Base-by-base conservation (phyloP, 2,888 invertebrate species). In the Lycocerus yunnanus region DNA sequence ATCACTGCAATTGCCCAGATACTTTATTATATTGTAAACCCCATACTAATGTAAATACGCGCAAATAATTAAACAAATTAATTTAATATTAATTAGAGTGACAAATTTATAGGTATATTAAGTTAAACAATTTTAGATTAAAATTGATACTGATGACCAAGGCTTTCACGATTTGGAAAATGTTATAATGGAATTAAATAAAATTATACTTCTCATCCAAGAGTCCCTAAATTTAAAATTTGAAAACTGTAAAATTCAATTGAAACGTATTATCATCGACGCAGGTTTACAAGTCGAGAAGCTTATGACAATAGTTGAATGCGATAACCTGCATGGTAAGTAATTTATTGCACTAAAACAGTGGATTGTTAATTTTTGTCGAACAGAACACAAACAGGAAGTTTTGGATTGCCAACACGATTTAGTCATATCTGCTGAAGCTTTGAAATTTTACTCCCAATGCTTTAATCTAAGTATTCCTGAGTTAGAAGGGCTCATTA, bases 331-430 rank as follows among this genome's bases (percentile, higher is more conserved):
- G n/a, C 43, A 43, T 2, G 43, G 43, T 43, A 43, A 43, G 43
- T 1, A 0, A n/a, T n/a, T n/a, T n/a, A n/a, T n/a, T n/a, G n/a
- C 10, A 24, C 3, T 3, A 13, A 0, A n/a, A 6, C n/a, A 6
- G 0, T 0, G n/a, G n/a, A n/a, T n/a, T n/a, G n/a, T 6, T 6
- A 43, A n/a, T 0, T 43, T 43, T n/a, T n/a, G 5, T 8, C 43
- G 0, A n/a, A n/a, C 8, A 43, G 43, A 43, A 43, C n/a, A 43
- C n/a, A 43, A 43, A 43, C 43, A 43, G n/a, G n/a, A 43, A 1
- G n/a, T 43, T 43, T 43, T 43, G 43, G n/a, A n/a, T 8, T 6
- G 2, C 2, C n/a, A n/a, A 5, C 43, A n/a, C n/a, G 43, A 43
- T 43, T 43, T 43, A 8, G n/a, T 43, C n/a, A n/a, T 43, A 5